Percentiles rank a stretch among this genome's conserved stretches.
Conservation (phyloP, 2,888 invertebrate species). For the Adineta ricciae region DNA sequence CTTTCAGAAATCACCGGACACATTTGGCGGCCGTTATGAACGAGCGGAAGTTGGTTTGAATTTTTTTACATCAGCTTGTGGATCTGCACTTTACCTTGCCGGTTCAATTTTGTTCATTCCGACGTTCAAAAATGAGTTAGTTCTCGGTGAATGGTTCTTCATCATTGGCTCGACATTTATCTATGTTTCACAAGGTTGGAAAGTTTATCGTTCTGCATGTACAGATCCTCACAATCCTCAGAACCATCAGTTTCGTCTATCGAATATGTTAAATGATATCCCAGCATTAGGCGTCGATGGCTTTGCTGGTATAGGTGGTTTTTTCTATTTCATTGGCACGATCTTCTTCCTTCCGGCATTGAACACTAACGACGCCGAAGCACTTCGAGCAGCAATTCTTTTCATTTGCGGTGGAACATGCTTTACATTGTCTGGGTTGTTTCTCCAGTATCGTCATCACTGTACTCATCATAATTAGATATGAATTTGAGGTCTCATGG, state of each 20-base stretch:
- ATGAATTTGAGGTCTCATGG: no score
- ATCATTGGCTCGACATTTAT: constrained; percentile 1
- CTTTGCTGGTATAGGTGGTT: not conserved
- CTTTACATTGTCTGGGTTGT: not conserved
- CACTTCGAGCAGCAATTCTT: not conserved
- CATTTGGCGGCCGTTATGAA: not conserved
- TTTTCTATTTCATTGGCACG: not conserved
- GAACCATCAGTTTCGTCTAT: not conserved
- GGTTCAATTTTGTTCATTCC: constrained; percentile 7
- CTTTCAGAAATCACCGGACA: not conserved
- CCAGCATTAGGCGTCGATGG: constrained; percentile 3
- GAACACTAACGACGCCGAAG: not conserved
- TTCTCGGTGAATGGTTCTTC: not conserved
- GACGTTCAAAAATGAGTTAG: not conserved
- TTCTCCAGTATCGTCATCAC: not conserved
- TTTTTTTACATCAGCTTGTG: not conserved
- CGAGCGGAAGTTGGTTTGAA: not conserved
- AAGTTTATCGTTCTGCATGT: not conserved
- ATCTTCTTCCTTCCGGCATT: not conserved
- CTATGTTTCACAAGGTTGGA: not conserved
- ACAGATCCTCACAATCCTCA: not conserved
- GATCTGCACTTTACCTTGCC: not conserved
- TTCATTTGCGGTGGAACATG: not conserved
- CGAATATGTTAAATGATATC: not conserved
- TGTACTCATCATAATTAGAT: not conserved